Conservation (phyloP, 1,140 invertebrate genomes). For the Odontomachus brunneus region DNA sequence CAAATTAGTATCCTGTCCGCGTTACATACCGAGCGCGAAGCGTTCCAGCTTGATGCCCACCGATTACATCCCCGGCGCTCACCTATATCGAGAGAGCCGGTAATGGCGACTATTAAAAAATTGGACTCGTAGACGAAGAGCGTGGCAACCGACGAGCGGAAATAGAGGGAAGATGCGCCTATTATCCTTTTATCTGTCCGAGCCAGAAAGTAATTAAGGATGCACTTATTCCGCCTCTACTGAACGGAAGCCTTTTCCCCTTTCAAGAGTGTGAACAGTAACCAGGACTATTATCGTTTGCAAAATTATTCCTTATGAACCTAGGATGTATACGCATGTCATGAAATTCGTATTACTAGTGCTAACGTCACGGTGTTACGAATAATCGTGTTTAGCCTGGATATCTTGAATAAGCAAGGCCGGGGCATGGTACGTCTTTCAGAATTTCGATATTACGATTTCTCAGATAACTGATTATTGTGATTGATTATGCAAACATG, state of each 20-base stretch:
- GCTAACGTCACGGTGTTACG: too few relatives aligned
- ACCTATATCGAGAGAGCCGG: slow-evolving; percentile 32
- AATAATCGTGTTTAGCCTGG: too few relatives aligned
- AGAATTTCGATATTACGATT: too few relatives aligned
- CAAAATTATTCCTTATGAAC: not conserved
- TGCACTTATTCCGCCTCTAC: slow-evolving; percentile 64
- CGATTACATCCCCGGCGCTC: slow-evolving; percentile 48
- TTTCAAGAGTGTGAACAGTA: slow-evolving; percentile 63
- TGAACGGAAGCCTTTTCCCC: slow-evolving; percentile 63
- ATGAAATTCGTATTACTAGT: not conserved
- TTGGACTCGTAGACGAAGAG: slow-evolving; percentile 53
- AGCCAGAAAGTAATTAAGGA: slow-evolving; percentile 66
- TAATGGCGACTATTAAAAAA: slow-evolving; percentile 60
- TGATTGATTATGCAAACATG: too few relatives aligned
- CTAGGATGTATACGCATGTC: slow-evolving; percentile 2
- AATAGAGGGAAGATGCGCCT: slow-evolving; percentile 60
- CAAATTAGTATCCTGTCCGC: slow-evolving; percentile 58
- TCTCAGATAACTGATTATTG: too few relatives aligned
- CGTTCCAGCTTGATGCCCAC: slow-evolving; percentile 55
- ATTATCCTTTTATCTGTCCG: slow-evolving; percentile 68
- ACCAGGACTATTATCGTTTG: slow-evolving; percentile 27
- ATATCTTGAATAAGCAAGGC: too few relatives aligned
- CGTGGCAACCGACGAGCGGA: slow-evolving; percentile 33
- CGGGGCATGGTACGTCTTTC: too few relatives aligned
- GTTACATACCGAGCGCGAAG: slow-evolving; percentile 39